A percentile compares a stretch with the other conserved stretches of the same genome.
Conservation (phyloP, 2,113 vertebrate genomes). For the Planiliza haematocheilus region DNA sequence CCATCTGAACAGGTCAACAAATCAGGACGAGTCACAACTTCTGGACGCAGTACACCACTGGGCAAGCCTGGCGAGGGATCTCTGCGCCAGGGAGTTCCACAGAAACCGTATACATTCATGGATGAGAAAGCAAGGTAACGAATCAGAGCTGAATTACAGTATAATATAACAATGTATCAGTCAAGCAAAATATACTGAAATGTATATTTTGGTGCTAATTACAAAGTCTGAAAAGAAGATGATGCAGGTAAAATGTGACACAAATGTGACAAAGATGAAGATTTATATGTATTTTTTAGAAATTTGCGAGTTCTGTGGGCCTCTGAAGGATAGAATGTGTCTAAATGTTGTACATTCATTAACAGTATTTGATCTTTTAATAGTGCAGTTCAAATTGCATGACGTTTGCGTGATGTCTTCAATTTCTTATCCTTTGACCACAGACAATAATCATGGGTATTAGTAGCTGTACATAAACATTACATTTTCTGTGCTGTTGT, state of each 20-base stretch:
- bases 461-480: neutral
- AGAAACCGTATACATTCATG: conserved; percentile 98
- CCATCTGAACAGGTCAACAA: conserved; percentile 73
- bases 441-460: too few species aligned
- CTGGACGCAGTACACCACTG: conserved; percentile 75
- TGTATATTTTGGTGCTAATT: neutral
- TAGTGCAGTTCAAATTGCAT: too few species aligned
- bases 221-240: neutral
- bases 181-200: neutral
- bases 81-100: conserved; percentile 92
- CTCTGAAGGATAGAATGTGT: neutral
- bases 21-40: conserved; percentile 72
- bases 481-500: neutral
- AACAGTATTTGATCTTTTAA: too few species aligned
- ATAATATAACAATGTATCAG: too few species aligned
- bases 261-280: too few species aligned
- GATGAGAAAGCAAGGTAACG: conserved; percentile 95
- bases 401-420: too few species aligned
- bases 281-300: too few species aligned
- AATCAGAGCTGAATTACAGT: neutral
- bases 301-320: too few species aligned
- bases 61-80: conserved; percentile 81
- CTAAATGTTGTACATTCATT: neutral
- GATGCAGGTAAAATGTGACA: neutral
- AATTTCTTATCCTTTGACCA: too few species aligned